Evolutionary conservation across 1,140 invertebrate species (phyloP), one percentile per base, ranked within the genome.

Genomic region (Drosophila mayri): DNA sequence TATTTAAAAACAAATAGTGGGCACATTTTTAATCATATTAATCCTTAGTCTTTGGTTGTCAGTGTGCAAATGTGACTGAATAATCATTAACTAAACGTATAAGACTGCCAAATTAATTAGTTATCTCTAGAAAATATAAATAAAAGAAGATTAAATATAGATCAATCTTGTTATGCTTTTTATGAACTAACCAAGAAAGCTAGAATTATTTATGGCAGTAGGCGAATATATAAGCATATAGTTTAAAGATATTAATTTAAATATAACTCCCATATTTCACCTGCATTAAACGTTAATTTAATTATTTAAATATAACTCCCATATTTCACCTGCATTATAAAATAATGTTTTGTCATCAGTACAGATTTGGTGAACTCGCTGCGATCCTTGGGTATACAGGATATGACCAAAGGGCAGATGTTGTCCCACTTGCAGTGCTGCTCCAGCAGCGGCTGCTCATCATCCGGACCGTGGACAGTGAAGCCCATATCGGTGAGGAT

Each of bases 341-440:
- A 87, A 20, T 75, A 76, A 41, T 92, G 78, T 30, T 94, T 93
- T 30, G 93, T 94, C 9, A 96, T 94, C 4, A 96, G 92, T 40
- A 93, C 77, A 1, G 87, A 91, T 64, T 92, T 83, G 10, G 91
- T 86, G 8, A 93, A 93, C 38, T 84, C 81, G 40, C 84, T 81
- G 38, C 90, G 84, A 68, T 92, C 80, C 49, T 60, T 76, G 35
- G 95, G 95, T 73, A 96, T 95, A 30, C 96, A 93, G 2, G 94
- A 94, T 12, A 96, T 94, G 60, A 96, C 95, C 74, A 96, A 94
- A 0, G 96, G 96, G 86, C 96, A 96, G 3, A 96, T 93, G 12
- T 95, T 93, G 83, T 97, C 96, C 92, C 94, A 95, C 78, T 94
- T 94, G 72, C 94, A 95, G 70, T 94, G 93, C 66, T 94, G 93